Evolutionary conservation across 2,888 invertebrate genomes (phyloP).

Genomic region (Drosophila parthenogenetica): DNA sequence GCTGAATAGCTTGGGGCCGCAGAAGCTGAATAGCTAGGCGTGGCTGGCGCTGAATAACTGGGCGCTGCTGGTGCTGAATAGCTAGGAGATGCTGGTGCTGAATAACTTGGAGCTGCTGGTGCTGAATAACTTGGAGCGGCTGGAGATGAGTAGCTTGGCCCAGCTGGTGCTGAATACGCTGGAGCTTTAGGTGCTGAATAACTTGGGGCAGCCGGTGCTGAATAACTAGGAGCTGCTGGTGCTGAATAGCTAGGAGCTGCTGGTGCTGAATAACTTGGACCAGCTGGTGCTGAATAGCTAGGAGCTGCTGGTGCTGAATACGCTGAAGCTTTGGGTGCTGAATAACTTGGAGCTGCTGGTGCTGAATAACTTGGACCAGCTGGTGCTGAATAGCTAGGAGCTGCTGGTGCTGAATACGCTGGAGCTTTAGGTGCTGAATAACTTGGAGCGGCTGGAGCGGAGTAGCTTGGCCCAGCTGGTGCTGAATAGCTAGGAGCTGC

Average conservation of each 20-base stretch:
- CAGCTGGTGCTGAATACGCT: conserved; percentile 28
- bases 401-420: conserved; percentile 32
- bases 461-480: conserved; percentile 26
- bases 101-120: conserved; percentile 36
- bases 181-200: conserved; percentile 40
- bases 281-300: conserved; percentile 13
- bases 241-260: conserved; percentile 13
- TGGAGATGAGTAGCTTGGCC: conserved; percentile 31
- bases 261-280: conserved; percentile 29
- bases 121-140: conserved; percentile 35
- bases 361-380: conserved; percentile 31
- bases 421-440: conserved; percentile 40
- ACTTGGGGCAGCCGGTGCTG: conserved; percentile 34
- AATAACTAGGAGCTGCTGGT: conserved; percentile 11
- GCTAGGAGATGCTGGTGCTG: conserved; percentile 4
- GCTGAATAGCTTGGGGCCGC: conserved; percentile 31
- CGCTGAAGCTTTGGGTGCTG: conserved; percentile 12
- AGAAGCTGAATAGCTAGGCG: conserved; percentile 22
- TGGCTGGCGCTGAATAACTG: conserved; percentile 22
- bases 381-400: conserved; percentile 30
- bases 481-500: conserved; percentile 41
- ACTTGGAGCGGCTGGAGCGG: conserved; percentile 9
- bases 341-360: conserved; percentile 46
- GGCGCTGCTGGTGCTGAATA: conserved; percentile 22
- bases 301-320: conserved; percentile 22